phyloP scores from a whole-genome alignment of 2,113 vertebrate genomes.

The Corythornis cristatus region DNA sequence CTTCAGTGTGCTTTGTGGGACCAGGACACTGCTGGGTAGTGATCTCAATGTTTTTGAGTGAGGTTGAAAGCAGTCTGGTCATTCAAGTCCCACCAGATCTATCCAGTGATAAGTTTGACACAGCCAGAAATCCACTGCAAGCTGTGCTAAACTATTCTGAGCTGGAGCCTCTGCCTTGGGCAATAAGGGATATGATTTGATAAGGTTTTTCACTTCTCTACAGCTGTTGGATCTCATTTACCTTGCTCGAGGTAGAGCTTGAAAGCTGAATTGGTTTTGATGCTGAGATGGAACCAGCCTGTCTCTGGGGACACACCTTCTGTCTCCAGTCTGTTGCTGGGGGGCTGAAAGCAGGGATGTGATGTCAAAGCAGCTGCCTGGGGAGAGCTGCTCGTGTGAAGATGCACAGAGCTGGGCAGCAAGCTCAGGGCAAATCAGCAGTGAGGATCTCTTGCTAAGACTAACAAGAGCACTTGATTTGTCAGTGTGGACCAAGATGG shows the following conservation, averaged over 20 bases:
- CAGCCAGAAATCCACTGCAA: background rate
- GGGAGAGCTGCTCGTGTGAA: background rate
- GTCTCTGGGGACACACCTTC: background rate
- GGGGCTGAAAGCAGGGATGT: background rate
- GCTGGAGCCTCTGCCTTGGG: background rate
- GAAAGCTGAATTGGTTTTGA: background rate
- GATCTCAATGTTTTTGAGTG: background rate
- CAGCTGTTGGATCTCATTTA: background rate
- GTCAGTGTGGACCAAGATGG: background rate
- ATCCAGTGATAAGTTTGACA: background rate
- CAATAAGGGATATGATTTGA: background rate
- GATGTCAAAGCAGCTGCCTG: background rate
- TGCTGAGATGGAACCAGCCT: background rate
- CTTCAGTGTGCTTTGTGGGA: background rate
- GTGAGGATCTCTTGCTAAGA: background rate
- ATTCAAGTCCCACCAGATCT: background rate
- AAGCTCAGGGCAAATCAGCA: background rate
- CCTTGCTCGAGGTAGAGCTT: background rate
- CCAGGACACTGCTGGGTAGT: background rate
- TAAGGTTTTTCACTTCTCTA: background rate
- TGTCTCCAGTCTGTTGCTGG: background rate
- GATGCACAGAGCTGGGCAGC: background rate
- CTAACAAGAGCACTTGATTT: background rate
- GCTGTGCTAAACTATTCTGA: background rate
- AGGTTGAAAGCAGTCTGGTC: background rate